Evolutionary conservation across 2,888 invertebrate genomes (phyloP), one percentile per base, ranked within the genome.

Genomic region (Dryobotodes eremita): DNA sequence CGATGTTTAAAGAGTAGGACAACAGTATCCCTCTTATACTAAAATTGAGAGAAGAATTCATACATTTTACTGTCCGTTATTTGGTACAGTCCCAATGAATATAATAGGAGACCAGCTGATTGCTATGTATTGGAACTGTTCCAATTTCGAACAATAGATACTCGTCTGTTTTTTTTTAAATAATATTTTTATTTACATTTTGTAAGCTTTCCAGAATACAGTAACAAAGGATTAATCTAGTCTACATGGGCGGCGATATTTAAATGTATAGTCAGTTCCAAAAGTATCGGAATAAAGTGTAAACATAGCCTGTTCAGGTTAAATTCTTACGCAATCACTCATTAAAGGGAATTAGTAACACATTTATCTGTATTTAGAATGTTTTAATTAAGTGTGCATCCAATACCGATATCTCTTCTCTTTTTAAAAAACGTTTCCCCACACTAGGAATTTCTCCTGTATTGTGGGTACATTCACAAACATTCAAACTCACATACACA

Each of bases 41-140:
- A 36, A 68, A 75, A 82, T 59, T 50, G 4, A 20, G 64, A 68
- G 31, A 81, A 73, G 46, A 68, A 36, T 70, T 65, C 53, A 42
- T 20, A 76, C 77, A 70, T 76, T 70, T 70, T 79, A 66, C 11
- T 36, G 62, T 71, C 23, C 46, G 15, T 20, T 46, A 53, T 78
- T 71, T 78, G 68, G 78, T 78, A 31, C 26, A 55, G 1, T 55
- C 65, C 42, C 71, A 78, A 75, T 75, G 62, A 71, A 61, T 50
- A 46, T 71, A 73, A 53, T 55, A 65, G 48, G n/a, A 61, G 20
- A 71, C 53, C 66, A 77, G 61, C 59, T 71, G 57, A 82, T 75
- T 82, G 72, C 62, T 71, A 72, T 85, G 72, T 79, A 79, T 82
- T 84, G 84, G 86, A 73, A 73, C 62, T 10, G 70, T 50, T 79